Percentiles rank a stretch among this genome's conserved stretches.
phyloP scores from a whole-genome alignment of 1,140 invertebrate genomes.

The Pissodes strobi region DNA sequence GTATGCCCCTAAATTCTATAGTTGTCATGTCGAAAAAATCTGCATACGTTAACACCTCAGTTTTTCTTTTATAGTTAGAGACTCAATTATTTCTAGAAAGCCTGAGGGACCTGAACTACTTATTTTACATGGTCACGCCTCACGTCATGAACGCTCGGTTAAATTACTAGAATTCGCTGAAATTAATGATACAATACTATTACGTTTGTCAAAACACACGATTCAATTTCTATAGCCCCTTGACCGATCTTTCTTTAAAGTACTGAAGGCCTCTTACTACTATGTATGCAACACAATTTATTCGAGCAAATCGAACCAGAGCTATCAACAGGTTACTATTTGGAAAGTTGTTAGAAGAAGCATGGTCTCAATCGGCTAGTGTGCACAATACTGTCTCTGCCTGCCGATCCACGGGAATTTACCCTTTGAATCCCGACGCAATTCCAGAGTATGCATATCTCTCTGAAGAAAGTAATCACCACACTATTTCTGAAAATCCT shows the following conservation, averaged over 20 bases:
- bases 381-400: constrained; percentile 3
- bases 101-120: constrained; percentile 7
- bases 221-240: neutral
- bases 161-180: constrained; percentile 38
- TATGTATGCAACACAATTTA: constrained; percentile 7
- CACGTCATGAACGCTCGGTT: too few relatives aligned
- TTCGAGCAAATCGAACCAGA: too few relatives aligned
- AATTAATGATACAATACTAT: neutral
- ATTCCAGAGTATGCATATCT: too few relatives aligned
- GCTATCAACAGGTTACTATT: constrained; percentile 18
- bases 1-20: constrained; percentile 46
- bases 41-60: constrained; percentile 49
- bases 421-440: too few relatives aligned
- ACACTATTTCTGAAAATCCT: too few relatives aligned
- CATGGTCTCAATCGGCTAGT: neutral
- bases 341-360: too few relatives aligned
- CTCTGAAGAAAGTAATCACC: neutral
- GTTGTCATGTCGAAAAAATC: constrained; percentile 53
- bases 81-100: constrained; percentile 46
- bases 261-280: constrained; percentile 36
- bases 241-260: neutral
- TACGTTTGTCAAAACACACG: neutral
- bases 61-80: constrained; percentile 53
- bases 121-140: too few relatives aligned
- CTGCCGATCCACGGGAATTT: too few relatives aligned